These are phyloP conservation scores for Eonycteris spelaea DNA, from an alignment of 2,113 vertebrate genomes.

Conservation along the genomic window DNA sequence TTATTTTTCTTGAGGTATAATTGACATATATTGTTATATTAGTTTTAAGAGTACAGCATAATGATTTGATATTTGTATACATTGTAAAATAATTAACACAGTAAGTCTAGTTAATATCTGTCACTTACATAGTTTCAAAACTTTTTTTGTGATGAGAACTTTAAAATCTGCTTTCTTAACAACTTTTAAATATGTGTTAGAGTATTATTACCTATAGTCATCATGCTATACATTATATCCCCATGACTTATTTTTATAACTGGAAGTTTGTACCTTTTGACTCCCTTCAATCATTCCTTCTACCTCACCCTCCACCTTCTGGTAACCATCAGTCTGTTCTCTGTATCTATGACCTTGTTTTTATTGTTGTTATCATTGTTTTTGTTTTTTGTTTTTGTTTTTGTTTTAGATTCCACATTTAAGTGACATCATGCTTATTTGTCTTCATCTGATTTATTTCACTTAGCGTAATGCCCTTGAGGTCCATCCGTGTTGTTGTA, in stretches of 20 bases:
- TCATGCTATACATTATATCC: neutral
- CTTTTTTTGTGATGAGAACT: neutral
- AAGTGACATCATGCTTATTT: neutral
- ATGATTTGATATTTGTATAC: neutral
- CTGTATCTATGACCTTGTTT: neutral
- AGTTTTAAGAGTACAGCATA: neutral
- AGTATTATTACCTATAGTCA: neutral
- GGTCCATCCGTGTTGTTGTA: neutral
- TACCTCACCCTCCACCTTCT: neutral
- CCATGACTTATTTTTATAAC: neutral
- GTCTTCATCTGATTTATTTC: neutral
- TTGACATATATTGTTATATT: neutral
- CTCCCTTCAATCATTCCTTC: neutral
- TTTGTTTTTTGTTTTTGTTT: neutral
- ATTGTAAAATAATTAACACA: neutral
- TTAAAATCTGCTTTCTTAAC: neutral
- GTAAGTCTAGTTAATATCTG: neutral
- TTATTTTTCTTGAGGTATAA: neutral
- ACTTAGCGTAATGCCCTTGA: neutral
- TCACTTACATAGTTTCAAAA: neutral
- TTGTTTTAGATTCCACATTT: neutral
- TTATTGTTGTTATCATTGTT: neutral
- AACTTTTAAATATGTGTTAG: neutral
- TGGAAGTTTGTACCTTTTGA: neutral
- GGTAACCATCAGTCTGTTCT: neutral